Percentiles rank a stretch among this genome's conserved stretches.
These are phyloP conservation scores for Lepus americanus DNA, from an alignment of 2,113 vertebrate species.

Conservation along the genomic window DNA sequence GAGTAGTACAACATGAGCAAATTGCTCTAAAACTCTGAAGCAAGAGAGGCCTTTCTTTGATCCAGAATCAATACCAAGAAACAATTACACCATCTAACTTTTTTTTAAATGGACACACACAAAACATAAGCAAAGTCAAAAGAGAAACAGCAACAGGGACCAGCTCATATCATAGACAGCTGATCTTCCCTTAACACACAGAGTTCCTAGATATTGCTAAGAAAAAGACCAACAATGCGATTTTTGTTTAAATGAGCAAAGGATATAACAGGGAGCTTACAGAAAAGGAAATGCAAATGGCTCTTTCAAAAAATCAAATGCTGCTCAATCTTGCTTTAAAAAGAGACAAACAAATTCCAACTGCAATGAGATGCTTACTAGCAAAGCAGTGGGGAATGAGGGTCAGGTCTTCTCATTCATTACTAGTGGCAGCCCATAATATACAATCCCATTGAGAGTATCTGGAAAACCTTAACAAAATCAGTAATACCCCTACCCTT, in stretches of 20 bases:
- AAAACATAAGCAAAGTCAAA: neutral
- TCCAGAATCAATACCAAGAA: neutral
- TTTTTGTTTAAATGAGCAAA: neutral
- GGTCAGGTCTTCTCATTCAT: neutral
- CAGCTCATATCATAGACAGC: neutral
- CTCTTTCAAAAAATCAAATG: neutral
- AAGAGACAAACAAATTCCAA: neutral
- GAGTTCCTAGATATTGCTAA: neutral
- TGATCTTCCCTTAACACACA: neutral
- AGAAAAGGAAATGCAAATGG: neutral
- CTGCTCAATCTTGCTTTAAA: neutral
- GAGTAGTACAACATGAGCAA: neutral
- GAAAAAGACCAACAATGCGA: neutral
- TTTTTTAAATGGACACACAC: neutral
- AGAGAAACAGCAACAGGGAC: neutral
- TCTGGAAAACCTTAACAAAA: slow-evolving; percentile 12
- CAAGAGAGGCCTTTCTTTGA: neutral
- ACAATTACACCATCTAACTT: neutral
- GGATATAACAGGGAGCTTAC: neutral
- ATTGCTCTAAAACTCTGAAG: neutral
- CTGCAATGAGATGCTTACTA: neutral
- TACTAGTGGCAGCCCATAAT: fast-evolving
- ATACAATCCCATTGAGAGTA: neutral
- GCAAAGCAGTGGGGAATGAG: too few species aligned
- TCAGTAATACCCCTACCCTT: neutral